Conservation (phyloP, 2,888 invertebrate species). For the Ramazzottius varieornatus region DNA sequence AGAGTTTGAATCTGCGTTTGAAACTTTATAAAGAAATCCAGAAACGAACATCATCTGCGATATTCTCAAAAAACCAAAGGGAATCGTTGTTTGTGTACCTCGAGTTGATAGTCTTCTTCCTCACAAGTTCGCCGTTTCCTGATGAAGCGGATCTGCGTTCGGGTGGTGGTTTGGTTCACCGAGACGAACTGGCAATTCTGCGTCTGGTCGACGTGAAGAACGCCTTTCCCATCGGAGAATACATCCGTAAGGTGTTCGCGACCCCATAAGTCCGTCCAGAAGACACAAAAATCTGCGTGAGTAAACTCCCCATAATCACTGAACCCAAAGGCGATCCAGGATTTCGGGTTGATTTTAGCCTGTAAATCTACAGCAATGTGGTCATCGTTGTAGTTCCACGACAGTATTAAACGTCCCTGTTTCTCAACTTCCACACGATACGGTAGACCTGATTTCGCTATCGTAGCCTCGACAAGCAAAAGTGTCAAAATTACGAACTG, state of each 20-base stretch:
- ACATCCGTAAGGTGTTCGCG: conserved; percentile 13
- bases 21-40: too few relatives aligned
- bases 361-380: not conserved
- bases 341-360: not conserved
- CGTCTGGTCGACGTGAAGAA: conserved; percentile 14
- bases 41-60: too few relatives aligned
- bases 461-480: too few relatives aligned
- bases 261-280: conserved; percentile 35
- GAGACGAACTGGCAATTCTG: conserved; percentile 17
- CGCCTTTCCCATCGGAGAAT: conserved; percentile 15
- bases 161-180: conserved; percentile 9
- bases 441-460: not conserved
- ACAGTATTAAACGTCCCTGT: not conserved
- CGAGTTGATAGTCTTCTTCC: conserved; percentile 16
- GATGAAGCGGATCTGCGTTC: conserved; percentile 13
- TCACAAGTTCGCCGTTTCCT: conserved; percentile 19
- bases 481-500: too few relatives aligned
- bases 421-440: not conserved
- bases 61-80: too few relatives aligned
- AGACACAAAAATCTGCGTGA: conserved; percentile 51
- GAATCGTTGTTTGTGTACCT: conserved; percentile 13
- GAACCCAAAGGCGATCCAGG: conserved; percentile 61
- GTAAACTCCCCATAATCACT: conserved; percentile 46
- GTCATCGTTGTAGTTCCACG: not conserved
- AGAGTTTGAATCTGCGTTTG: too few relatives aligned